Evolutionary conservation across 2,888 invertebrate genomes (phyloP), one percentile per base, ranked within the genome.

Genomic region (Prosopocoilus inquinatus): DNA sequence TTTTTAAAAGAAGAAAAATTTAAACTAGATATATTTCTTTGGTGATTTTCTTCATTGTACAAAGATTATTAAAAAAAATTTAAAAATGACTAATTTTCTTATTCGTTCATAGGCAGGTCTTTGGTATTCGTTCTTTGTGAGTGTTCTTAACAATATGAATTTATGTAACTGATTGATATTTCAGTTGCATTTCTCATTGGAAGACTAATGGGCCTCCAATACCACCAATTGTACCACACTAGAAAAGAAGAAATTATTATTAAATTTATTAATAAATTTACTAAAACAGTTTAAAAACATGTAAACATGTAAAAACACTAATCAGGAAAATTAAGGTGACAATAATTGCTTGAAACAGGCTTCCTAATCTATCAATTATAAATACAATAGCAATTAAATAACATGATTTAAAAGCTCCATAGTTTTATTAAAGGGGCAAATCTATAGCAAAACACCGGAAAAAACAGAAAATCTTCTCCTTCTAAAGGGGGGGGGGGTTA

Each of bases 181-280:
- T 80, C 77, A 64, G 80, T 86, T 68, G 84, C 80, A 70, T 77
- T 83, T 69, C 82, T 79, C 41, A 80, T 75, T 58, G 87, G 84
- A 60, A 84, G 80, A 67, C 88, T 84, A 16, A 82, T 75, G 20
- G 89, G 88, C 70, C 87, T 80, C 89, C 90, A 91, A 67, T 89
- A 90, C 86, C 90, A 89, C 89, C 90, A 90, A 72, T 90, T 90
- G 72, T 89, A 90, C 84, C 87, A 89, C 65, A 90, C 90, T 90
- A 79, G 62, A 84, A 84, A 64, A 64, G 68, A 72, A 69, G 60
- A 65, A 67, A 65, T 15, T 2, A 15, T 43, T 11, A 43, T 13
- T n/a, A 1, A 4, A 44, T 13, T 15, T n/a, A n/a, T n/a, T n/a
- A n/a, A n/a, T n/a, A n/a, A 5, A 15, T 1, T 44, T 4, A n/a